A percentile compares a stretch with the other conserved stretches of the same genome.
Evolutionary conservation across 2,113 vertebrate species (phyloP).

Genomic region (Anser cygnoides): DNA sequence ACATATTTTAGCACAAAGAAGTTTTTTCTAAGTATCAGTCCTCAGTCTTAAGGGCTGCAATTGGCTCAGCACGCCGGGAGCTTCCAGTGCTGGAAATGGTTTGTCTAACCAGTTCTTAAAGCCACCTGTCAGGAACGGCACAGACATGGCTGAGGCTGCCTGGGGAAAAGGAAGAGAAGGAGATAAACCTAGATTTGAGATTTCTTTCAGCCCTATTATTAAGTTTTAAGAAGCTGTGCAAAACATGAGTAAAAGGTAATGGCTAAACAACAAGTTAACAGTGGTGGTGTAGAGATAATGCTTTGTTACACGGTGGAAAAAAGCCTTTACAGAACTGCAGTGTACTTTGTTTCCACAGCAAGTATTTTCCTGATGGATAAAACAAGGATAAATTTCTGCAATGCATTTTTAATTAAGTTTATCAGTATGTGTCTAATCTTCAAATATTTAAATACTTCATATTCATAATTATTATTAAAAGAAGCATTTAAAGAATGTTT

Average conservation of each 20-base stretch:
- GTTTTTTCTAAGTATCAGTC: too few relatives aligned
- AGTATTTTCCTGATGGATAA: background rate
- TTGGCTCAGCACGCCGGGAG: background rate
- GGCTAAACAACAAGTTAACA: background rate
- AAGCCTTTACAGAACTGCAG: background rate
- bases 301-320: background rate
- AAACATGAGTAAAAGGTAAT: background rate
- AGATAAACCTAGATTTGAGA: background rate
- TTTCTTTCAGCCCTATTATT: background rate
- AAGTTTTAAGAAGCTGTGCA: background rate
- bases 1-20: rapidly evolving
- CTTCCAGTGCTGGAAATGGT: background rate
- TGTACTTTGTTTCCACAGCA: background rate
- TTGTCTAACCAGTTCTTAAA: background rate
- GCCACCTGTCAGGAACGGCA: background rate
- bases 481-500: too few relatives aligned
- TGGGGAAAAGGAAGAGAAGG: background rate
- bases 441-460: background rate
- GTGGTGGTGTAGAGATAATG: background rate
- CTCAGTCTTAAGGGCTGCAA: background rate
- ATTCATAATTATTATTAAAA: background rate
- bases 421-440: background rate
- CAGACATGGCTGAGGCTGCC: background rate
- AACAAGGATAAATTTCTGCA: background rate
- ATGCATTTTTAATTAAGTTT: background rate